A percentile compares a stretch with the other conserved stretches of the same genome.
Evolutionary conservation across 2,113 vertebrate species (phyloP).

Genomic region (Onychorhynchus coronatus): DNA sequence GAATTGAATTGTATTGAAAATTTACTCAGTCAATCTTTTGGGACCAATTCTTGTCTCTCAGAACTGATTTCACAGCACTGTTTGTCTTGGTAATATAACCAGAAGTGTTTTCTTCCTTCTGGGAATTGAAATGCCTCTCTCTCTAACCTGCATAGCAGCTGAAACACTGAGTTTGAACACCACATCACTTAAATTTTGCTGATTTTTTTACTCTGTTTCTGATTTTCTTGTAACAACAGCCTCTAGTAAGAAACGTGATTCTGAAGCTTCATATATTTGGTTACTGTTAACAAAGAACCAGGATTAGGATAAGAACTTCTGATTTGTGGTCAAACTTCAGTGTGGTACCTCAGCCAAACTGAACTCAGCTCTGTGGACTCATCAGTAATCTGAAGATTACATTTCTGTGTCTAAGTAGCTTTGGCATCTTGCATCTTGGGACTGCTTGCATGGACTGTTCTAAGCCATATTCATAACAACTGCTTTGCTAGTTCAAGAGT

Average conservation of each 20-base stretch:
- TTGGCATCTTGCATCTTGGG: not conserved
- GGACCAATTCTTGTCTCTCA: conserved; percentile 50
- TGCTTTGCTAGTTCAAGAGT: not conserved
- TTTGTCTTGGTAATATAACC: conserved; percentile 59
- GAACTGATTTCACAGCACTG: conserved; percentile 34
- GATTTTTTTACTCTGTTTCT: not conserved
- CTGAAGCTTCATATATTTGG: not conserved
- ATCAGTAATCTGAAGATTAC: not conserved
- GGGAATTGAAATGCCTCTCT: conserved; percentile 38
- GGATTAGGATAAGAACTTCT: not conserved
- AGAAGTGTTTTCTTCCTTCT: conserved; percentile 46
- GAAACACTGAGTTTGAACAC: not conserved
- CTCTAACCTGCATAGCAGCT: not conserved
- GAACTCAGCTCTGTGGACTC: not conserved
- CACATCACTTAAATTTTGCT: not conserved
- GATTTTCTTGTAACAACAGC: not conserved
- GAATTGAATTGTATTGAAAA: conserved; percentile 54
- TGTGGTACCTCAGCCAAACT: not conserved
- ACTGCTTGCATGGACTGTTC: not conserved
- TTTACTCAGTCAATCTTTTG: conserved; percentile 50
- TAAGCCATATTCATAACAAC: not conserved
- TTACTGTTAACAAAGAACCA: not conserved
- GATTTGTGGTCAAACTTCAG: not conserved
- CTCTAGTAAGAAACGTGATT: not conserved
- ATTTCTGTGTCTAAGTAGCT: not conserved